Evolutionary conservation across 2,888 invertebrate genomes (phyloP).

Genomic region (Pilophorus perplexus): DNA sequence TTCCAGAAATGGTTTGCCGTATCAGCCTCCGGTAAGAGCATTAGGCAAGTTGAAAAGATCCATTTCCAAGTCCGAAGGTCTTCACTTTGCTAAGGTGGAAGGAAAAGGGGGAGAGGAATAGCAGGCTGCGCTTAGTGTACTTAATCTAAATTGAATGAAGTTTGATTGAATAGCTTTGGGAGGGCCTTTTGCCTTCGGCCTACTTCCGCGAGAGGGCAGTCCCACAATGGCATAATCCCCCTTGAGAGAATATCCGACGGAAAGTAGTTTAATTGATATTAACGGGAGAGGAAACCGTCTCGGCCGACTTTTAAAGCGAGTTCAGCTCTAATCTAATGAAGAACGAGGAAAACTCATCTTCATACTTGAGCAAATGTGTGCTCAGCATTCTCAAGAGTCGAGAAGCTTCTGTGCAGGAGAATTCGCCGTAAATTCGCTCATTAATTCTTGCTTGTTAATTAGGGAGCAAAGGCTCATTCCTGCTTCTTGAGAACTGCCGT

Average conservation of each 20-base stretch:
- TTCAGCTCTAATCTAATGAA: too few relatives aligned
- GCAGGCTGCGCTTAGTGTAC: slow-evolving; percentile 24
- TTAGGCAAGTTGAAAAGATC: slow-evolving; percentile 28
- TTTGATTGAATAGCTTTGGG: slow-evolving; percentile 29
- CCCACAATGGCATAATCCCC: slow-evolving; percentile 30
- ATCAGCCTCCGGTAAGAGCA: slow-evolving; percentile 15
- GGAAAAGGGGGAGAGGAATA: slow-evolving; percentile 4
- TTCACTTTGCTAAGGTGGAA: slow-evolving; percentile 8
- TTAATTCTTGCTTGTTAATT: too few relatives aligned
- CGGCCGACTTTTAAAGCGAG: slow-evolving; percentile 15
- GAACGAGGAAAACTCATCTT: too few relatives aligned
- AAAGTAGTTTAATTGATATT: slow-evolving; percentile 36
- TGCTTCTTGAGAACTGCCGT: too few relatives aligned
- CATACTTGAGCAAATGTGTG: too few relatives aligned
- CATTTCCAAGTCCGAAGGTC: slow-evolving; percentile 16
- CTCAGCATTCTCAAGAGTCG: too few relatives aligned
- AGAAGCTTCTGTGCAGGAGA: too few relatives aligned
- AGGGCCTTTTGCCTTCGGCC: not conserved
- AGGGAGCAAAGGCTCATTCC: too few relatives aligned
- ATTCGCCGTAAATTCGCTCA: too few relatives aligned
- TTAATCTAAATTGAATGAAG: slow-evolving; percentile 36
- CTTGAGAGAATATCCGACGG: slow-evolving; percentile 25
- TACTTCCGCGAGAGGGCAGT: not conserved
- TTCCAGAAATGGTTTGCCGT: slow-evolving; percentile 21
- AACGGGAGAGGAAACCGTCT: slow-evolving; percentile 5